These are phyloP conservation scores for Lysandra bellargus DNA, from an alignment of 2,888 invertebrate genomes.

Conservation along the genomic window DNA sequence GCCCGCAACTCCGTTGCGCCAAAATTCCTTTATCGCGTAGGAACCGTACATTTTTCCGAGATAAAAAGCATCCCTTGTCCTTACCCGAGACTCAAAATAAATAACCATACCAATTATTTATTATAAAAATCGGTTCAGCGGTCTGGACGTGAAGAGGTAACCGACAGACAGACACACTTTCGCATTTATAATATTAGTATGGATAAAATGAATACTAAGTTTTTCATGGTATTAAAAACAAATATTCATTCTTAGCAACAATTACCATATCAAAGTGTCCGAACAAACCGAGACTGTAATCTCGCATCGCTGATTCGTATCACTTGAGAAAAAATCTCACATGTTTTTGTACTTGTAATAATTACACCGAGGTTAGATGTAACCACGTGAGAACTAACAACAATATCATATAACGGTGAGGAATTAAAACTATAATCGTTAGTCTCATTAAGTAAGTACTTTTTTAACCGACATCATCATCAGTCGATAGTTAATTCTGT, in stretches of 20 bases:
- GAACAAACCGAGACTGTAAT: slow-evolving; percentile 3
- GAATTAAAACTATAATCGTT: background rate
- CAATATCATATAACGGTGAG: slow-evolving; percentile 5
- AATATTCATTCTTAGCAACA: slow-evolving; percentile 10
- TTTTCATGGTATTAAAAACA: background rate
- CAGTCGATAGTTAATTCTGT: too few relatives aligned
- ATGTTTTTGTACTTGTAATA: slow-evolving; percentile 17
- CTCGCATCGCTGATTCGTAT: slow-evolving; percentile 1
- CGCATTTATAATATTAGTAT: too few relatives aligned
- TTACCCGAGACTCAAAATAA: too few relatives aligned
- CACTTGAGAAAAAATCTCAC: slow-evolving; percentile 18
- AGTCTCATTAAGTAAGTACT: background rate
- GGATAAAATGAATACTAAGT: background rate
- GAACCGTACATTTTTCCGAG: too few relatives aligned
- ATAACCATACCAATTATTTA: too few relatives aligned
- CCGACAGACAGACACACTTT: too few relatives aligned
- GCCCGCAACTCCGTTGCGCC: too few relatives aligned
- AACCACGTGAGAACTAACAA: slow-evolving; percentile 10
- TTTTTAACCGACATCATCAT: background rate
- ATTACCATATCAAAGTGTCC: slow-evolving; percentile 8
- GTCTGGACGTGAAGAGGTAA: too few relatives aligned
- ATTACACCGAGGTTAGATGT: slow-evolving; percentile 17
- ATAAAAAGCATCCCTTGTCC: too few relatives aligned
- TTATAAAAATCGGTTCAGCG: too few relatives aligned
- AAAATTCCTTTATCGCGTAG: too few relatives aligned